Evolutionary conservation across 2,888 invertebrate species (phyloP).

Genomic region (Hanleya hanleyi): DNA sequence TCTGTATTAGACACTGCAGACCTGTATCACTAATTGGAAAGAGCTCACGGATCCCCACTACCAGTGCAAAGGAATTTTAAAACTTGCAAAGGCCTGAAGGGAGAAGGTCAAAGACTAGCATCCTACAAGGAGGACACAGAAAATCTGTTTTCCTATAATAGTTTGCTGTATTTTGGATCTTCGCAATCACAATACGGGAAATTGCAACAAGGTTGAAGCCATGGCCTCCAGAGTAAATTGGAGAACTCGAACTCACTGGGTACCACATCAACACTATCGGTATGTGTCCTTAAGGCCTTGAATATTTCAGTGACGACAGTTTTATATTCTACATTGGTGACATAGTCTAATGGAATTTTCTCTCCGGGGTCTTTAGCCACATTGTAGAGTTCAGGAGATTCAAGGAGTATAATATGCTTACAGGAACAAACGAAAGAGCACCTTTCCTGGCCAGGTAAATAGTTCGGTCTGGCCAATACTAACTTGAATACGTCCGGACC

Average conservation of each 20-base stretch:
- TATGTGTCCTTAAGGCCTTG: conserved; percentile 52
- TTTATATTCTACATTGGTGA: conserved; percentile 28
- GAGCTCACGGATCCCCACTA: too few relatives aligned
- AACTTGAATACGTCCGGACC: conserved; percentile 67
- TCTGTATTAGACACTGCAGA: too few relatives aligned
- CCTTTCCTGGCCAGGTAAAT: conserved; percentile 55
- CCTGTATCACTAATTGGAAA: too few relatives aligned
- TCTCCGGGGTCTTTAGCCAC: conserved; percentile 74
- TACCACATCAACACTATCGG: conserved; percentile 45
- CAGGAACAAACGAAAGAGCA: conserved; percentile 67
- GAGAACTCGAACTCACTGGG: conserved; percentile 57
- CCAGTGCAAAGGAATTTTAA: too few relatives aligned
- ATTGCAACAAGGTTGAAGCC: conserved; percentile 72
- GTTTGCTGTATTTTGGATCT: background rate
- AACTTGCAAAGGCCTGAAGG: too few relatives aligned
- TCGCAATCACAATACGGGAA: conserved; percentile 56
- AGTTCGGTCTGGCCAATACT: conserved; percentile 64
- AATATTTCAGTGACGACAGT: background rate
- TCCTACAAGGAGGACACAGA: too few relatives aligned
- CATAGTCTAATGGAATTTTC: conserved; percentile 61
- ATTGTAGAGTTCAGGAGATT: conserved; percentile 74
- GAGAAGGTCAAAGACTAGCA: too few relatives aligned
- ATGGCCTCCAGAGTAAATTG: conserved; percentile 63
- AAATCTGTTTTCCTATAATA: too few relatives aligned
- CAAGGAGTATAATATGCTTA: conserved; percentile 60